Evolutionary conservation across 2,797 vertebrate genomes (phyloP), one percentile per base, ranked within the genome.

Genomic region (Molossus alvarezi): DNA sequence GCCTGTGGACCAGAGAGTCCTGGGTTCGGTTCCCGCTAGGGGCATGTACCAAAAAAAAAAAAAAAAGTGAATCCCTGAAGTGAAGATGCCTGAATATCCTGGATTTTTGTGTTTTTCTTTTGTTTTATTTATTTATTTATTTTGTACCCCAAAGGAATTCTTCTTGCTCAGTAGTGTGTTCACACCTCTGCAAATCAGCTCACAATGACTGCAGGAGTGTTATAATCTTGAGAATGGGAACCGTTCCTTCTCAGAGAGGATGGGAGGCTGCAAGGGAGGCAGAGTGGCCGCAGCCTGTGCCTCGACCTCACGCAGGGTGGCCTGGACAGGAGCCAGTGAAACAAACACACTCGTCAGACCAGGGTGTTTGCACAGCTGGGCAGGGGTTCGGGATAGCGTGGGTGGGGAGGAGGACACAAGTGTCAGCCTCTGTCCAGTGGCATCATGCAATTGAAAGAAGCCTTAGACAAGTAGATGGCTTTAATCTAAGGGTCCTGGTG

Each of bases 331-430:
- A 12, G 57, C 90, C 91, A 94, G 57, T 6, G 25, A 80, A 75
- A 88, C 69, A 90, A 81, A 87, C 91, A 71, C 58, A 18, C 81
- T 73, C 27, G 76, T 80, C 90, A 95, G 69, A n/a, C 69, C 71
- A 71, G 87, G 27, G 21, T 96, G 94, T 97, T 97, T 96, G 95
- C 95, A 88, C 96, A 97, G 96, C 95, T 97, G 95, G 93, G 48
- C n/a, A 86, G 77, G 73, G 90, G 90, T 88, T 96, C 9, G 7
- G 72, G 72, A 73, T 14, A 82, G 69, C 69, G 15, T 18, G 57
- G 37, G 64, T 87, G 51, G 67, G 20, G 80, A 60, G 15, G 10
- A 37, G 17, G 37, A 77, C n/a, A 60, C 15, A 77, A 67, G 23
- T 88, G 67, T 94, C 69, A 95, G 77, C 73, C 67, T 94, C 87